A percentile compares a stretch with the other conserved stretches of the same genome.
Evolutionary conservation across 2,113 vertebrate genomes (phyloP).

Genomic region (Synodontis membranacea): DNA sequence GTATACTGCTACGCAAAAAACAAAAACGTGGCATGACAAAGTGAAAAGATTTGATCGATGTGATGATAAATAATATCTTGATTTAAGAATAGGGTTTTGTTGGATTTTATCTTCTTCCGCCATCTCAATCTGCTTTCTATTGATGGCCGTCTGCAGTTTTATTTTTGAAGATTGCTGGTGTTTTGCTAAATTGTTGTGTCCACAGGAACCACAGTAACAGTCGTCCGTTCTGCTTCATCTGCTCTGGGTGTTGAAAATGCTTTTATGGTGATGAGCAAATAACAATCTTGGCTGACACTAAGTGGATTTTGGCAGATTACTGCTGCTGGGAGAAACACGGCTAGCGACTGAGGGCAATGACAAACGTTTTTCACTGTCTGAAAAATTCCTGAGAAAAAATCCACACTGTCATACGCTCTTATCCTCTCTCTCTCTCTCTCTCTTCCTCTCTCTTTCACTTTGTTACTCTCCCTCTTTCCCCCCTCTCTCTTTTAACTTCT

Average conservation of each 20-base stretch:
- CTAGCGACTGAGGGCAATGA: constrained; percentile 14
- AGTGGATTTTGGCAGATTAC: constrained; percentile 40
- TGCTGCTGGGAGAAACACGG: constrained; percentile 32
- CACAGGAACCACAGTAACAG: constrained; percentile 23
- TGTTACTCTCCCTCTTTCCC: neutral
- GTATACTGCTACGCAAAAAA: neutral
- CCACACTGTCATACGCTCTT: neutral
- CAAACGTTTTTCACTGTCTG: constrained; percentile 8
- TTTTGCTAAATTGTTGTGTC: constrained; percentile 38
- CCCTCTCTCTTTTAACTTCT: neutral
- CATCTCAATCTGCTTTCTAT: neutral
- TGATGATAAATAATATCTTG: neutral
- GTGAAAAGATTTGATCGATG: neutral
- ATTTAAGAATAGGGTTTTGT: neutral
- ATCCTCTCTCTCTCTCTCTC: neutral
- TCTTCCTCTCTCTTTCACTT: neutral
- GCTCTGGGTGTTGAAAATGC: constrained; percentile 52
- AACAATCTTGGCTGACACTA: constrained; percentile 46
- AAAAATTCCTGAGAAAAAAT: neutral
- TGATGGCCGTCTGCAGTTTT: neutral
- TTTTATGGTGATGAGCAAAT: constrained; percentile 56
- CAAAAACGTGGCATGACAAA: neutral
- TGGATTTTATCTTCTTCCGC: neutral
- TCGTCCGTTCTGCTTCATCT: constrained; percentile 20
- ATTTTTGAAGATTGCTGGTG: constrained; percentile 30